These are phyloP conservation scores for Oreotrochilus melanogaster DNA, from an alignment of 2,113 vertebrate species.

Conservation along the genomic window DNA sequence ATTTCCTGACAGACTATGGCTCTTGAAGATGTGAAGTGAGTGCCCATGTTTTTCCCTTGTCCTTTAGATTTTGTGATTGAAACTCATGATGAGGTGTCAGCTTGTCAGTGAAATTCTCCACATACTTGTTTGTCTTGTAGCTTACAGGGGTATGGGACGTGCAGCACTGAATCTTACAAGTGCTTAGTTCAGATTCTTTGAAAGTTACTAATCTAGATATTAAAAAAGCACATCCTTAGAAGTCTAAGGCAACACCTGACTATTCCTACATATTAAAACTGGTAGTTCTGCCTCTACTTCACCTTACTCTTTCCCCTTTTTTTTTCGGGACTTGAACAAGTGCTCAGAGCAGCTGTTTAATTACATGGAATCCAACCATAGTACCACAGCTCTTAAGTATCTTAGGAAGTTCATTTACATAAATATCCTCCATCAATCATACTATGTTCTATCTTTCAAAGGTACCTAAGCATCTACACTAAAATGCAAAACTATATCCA, in stretches of 20 bases:
- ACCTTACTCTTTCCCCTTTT: neutral
- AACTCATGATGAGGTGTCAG: neutral
- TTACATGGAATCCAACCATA: neutral
- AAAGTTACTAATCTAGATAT: neutral
- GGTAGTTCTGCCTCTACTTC: neutral
- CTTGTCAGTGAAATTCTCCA: neutral
- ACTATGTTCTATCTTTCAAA: neutral
- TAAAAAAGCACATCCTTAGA: neutral
- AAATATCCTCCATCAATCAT: neutral
- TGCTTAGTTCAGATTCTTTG: neutral
- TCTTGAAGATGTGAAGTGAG: neutral
- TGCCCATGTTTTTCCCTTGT: neutral
- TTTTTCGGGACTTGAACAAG: neutral
- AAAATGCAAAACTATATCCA: neutral
- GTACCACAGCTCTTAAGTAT: neutral
- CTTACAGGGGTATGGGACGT: rapidly evolving
- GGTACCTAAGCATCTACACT: neutral
- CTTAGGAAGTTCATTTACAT: neutral
- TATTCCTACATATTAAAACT: neutral
- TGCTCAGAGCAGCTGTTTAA: neutral
- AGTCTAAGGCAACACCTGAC: neutral
- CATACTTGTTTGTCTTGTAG: neutral
- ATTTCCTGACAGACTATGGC: neutral
- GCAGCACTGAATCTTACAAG: neutral
- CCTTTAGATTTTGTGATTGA: neutral